Percentiles rank a stretch among this genome's conserved stretches.
Conservation (phyloP, 2,888 invertebrate species). For the Phalangium opilio region DNA sequence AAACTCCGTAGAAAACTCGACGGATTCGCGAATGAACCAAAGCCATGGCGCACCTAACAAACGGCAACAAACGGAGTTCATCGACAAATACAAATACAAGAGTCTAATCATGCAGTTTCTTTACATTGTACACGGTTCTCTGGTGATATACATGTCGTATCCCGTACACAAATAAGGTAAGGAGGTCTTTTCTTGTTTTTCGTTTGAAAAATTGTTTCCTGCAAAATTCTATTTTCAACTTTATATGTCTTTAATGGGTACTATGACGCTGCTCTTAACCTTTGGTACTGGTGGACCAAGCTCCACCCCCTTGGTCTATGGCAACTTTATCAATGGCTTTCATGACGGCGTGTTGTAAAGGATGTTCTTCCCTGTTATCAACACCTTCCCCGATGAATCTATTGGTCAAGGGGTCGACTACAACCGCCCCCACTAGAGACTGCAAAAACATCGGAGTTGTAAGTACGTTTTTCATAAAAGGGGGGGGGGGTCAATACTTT, state of each 20-base stretch:
- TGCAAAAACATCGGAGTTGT: neutral
- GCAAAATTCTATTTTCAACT: too few species aligned
- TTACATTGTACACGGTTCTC: conserved; percentile 76
- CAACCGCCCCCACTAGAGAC: conserved; percentile 37
- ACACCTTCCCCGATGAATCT: conserved; percentile 52
- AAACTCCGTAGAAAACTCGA: conserved; percentile 54
- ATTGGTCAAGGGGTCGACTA: conserved; percentile 55
- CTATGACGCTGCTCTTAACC: neutral
- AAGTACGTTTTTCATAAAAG: conserved; percentile 23
- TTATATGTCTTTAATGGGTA: too few species aligned
- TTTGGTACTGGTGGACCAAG: conserved; percentile 30
- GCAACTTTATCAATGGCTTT: conserved; percentile 72
- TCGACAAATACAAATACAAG: neutral
- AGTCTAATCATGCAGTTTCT: too few species aligned
- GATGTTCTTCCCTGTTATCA: conserved; percentile 39
- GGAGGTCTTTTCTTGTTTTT: conserved; percentile 1
- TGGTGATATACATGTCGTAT: conserved; percentile 61
- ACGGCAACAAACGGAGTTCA: neutral
- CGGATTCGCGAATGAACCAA: conserved; percentile 73
- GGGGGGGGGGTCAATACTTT: conserved; percentile 4
- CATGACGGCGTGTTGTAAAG: conserved; percentile 69
- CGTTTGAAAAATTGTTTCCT: too few species aligned
- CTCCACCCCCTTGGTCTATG: conserved; percentile 60
- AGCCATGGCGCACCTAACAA: conserved; percentile 73
- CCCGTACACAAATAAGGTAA: conserved; percentile 38